These are phyloP conservation scores for Pituophis catenifer DNA, from an alignment of 2,113 vertebrate species.

Conservation along the genomic window DNA sequence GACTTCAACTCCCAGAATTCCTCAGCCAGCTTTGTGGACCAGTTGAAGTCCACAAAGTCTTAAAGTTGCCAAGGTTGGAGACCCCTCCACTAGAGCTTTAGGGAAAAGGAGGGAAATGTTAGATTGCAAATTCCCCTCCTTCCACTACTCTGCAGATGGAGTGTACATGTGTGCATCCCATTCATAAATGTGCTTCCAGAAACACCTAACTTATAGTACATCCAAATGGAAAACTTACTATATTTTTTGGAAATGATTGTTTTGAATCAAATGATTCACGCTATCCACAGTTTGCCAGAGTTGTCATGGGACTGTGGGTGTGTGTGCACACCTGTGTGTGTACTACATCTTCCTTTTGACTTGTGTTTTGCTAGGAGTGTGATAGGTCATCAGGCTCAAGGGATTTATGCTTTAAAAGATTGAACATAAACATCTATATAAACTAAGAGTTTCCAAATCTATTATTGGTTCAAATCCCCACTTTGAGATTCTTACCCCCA, in stretches of 20 bases:
- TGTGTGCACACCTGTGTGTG: too few species aligned
- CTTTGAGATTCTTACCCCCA: not conserved
- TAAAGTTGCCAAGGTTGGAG: too few species aligned
- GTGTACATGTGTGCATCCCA: not conserved
- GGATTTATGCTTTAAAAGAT: not conserved
- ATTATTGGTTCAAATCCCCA: not conserved
- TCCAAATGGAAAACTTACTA: not conserved
- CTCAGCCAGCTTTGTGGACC: too few species aligned
- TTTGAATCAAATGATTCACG: not conserved
- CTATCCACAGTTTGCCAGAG: too few species aligned
- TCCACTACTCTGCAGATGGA: not conserved
- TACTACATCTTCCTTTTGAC: too few species aligned
- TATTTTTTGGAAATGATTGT: not conserved
- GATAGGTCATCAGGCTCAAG: not conserved
- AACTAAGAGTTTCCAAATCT: not conserved
- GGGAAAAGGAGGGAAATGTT: not conserved
- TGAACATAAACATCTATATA: not conserved
- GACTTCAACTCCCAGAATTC: too few species aligned
- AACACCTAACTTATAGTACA: not conserved
- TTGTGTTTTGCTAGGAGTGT: not conserved
- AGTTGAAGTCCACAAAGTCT: too few species aligned
- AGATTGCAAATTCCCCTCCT: not conserved
- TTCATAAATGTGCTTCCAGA: not conserved
- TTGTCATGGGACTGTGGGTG: too few species aligned
- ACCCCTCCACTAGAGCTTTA: not conserved